Evolutionary conservation across 2,888 invertebrate genomes (phyloP), one percentile per base, ranked within the genome.

Genomic region (Hyposoter didymator): DNA sequence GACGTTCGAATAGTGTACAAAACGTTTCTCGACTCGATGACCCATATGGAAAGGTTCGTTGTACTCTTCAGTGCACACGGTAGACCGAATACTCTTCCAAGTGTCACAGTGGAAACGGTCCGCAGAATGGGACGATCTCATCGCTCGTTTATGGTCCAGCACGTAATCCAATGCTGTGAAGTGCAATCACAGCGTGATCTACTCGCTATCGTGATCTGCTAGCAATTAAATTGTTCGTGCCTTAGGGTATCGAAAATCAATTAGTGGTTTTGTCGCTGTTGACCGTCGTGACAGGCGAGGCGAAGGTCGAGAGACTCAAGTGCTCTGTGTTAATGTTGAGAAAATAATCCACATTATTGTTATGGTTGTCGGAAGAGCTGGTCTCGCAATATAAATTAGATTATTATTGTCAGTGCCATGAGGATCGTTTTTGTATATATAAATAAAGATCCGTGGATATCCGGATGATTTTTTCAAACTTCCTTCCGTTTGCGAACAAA

Each of bases 201-300:
- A 66, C 66, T 82, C 52, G 49, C 52, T 62, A 80, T 62, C 79
- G 78, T 64, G 74, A 82, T 78, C 82, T 59, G 49, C 12, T 35
- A 6, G 82, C 85, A 79, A 82, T 82, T 85, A 76, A 85, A 79
- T 76, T 66, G 75, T 70, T 75, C 82, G 70, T 49, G 85, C 85
- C 85, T 85, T 76, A 49, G 79, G 82, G 72, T 85, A 82, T 82
- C 82, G 76, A 85, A 85, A 85, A 85, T 85, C 85, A 85, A 85
- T 85, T 85, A 85, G 85, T 70, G 72, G 59, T 79, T 82, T 82
- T 82, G 78, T 85, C 82, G 85, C 85, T 78, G 62, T 52, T 45
- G 81, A 64, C 49, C 59, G 73, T 55, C 47, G 39, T 39, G 28
- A 22, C n/a, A 67, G 45, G 62, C 52, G 39, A 70, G 69, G 64